These are phyloP conservation scores for Phenganax marumi DNA, from an alignment of 92 coral and sea anemone species.

Conservation along the genomic window DNA sequence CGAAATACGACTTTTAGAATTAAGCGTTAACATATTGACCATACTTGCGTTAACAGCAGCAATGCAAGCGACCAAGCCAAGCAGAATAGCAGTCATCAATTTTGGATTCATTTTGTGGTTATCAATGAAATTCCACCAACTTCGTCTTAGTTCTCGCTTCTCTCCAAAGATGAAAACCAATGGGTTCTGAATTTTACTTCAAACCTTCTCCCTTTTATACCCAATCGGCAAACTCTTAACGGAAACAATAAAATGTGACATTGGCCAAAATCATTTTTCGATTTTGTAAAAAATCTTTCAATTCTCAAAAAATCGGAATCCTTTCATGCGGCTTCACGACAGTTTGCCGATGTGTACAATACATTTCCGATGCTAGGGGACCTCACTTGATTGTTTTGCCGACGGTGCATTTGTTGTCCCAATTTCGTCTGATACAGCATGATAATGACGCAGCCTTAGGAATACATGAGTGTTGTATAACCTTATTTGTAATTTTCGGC, in stretches of 20 bases:
- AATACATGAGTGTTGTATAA: too few species aligned
- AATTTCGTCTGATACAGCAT: too few species aligned
- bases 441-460: too few species aligned
- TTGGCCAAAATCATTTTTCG: neutral
- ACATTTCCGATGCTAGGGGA: conserved; percentile 5
- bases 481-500: too few species aligned
- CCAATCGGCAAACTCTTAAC: neutral
- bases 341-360: neutral
- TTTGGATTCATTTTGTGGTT: neutral
- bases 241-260: conserved; percentile 14
- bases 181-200: neutral
- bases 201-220: conserved; percentile 3
- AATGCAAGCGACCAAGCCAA: neutral
- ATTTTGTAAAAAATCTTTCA: neutral
- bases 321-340: neutral
- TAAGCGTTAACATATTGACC: neutral
- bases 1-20: neutral
- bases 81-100: neutral
- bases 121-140: neutral
- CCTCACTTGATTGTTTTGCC: neutral
- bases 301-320: neutral
- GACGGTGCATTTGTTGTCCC: too few species aligned
- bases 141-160: neutral
- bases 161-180: neutral
- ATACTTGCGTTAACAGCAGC: neutral